Evolutionary conservation across 2,797 vertebrate species (phyloP).

Genomic region (Lepus townsendii): DNA sequence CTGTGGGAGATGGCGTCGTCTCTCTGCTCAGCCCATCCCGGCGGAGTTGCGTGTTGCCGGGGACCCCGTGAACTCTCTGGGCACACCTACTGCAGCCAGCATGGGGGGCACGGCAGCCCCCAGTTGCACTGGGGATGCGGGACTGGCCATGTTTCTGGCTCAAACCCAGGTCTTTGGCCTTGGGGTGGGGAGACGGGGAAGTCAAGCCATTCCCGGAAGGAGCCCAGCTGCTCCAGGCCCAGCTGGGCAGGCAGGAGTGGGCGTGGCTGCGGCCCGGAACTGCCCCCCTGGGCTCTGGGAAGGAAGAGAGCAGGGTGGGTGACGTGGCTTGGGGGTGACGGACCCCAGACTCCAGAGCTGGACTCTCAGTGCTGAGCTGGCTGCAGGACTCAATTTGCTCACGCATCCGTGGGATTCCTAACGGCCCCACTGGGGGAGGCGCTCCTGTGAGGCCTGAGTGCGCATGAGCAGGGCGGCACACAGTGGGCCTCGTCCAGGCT

Average conservation of each 20-base stretch:
- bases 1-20: background rate
- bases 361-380: background rate
- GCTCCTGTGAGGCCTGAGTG: background rate
- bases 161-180: background rate
- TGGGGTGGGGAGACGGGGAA: background rate
- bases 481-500: background rate
- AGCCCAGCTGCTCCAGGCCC: background rate
- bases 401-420: background rate
- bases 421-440: background rate
- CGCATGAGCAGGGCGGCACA: rapidly evolving
- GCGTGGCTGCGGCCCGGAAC: background rate
- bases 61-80: background rate
- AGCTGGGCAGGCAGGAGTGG: background rate
- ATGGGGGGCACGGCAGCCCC: background rate
- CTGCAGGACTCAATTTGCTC: constrained; percentile 50
- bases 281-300: background rate
- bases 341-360: background rate
- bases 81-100: no score
- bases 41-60: background rate
- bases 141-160: background rate
- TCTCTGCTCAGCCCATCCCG: background rate
- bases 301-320: background rate
- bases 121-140: background rate
- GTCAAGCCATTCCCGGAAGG: background rate
- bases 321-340: no score